Base-by-base conservation (phyloP, 2,888 invertebrate genomes). In the Deilephila porcellus region DNA sequence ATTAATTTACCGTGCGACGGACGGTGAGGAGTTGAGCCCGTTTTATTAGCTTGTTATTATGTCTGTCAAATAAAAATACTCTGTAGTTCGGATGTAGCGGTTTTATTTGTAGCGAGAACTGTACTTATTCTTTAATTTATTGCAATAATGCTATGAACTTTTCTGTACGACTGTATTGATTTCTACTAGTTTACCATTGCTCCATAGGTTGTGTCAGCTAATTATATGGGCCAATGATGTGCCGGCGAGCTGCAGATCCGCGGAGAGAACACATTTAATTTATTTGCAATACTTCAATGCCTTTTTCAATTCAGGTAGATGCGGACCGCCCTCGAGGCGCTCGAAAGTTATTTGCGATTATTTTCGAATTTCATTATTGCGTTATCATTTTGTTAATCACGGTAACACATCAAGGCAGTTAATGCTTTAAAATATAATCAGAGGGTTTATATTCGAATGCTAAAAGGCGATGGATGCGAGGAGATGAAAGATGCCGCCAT, bases 401-500 rank as follows among this genome's bases (percentile, higher is more conserved):
- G 71, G 60, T 52, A 3, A n/a, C 52, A 6, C 20, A 53, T 71
- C 59, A 60, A 53, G 19, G 73, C 73, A 86, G 79, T 86, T 79
- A 64, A 73, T 67, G 77, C 83, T 84, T 79, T 88, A 85, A 25
- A 45, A 4, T 25, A 67, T 72, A 19, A 29, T 56, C 3, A 70
- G 86, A 88, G 77, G 79, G 88, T 86, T 76, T 76, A 83, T 79
- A 82, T 87, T 91, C 74, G 80, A 67, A 73, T 82, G 83, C 53
- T 71, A 71, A 52, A 73, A 75, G 75, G 60, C 64, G 73, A 74
- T 75, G 79, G 78, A 82, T 81, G 82, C 77, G 81, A 88, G 84
- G 90, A 92, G 93, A 94, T 94, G 90, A 94, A 93, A 94, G 92
- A 88, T 87, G 87, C 94, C 94, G 94, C 90, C 82, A 88, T 90